phyloP scores from a whole-genome alignment of 2,888 invertebrate species.

The Chydorus sphaericus region DNA sequence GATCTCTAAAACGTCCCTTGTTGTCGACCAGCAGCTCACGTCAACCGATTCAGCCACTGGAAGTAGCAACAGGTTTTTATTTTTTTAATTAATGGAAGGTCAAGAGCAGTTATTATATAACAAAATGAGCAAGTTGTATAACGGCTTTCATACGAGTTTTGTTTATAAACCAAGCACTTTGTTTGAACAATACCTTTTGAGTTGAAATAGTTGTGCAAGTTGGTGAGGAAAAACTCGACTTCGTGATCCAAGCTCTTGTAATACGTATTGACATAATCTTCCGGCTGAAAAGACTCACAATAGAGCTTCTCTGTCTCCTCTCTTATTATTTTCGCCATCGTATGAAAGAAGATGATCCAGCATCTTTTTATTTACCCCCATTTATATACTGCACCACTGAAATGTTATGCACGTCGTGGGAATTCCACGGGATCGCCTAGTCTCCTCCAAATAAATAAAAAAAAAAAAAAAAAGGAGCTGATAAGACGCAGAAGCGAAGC shows the following conservation, averaged over 20 bases:
- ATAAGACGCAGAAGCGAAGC: too few relatives aligned
- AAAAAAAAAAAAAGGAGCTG: too few relatives aligned
- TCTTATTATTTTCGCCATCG: background rate
- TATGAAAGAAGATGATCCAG: too few relatives aligned
- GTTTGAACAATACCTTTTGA: slow-evolving; percentile 9
- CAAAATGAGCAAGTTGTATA: too few relatives aligned
- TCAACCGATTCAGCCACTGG: background rate
- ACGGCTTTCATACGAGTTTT: too few relatives aligned
- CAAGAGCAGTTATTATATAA: too few relatives aligned
- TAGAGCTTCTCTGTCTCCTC: slow-evolving; percentile 3
- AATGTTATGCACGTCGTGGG: too few relatives aligned
- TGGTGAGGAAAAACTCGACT: slow-evolving; percentile 14
- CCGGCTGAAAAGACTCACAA: slow-evolving; percentile 3
- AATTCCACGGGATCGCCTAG: too few relatives aligned
- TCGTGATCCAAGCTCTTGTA: slow-evolving; percentile 11
- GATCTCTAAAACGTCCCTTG: slow-evolving; percentile 9
- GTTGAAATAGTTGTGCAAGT: slow-evolving; percentile 13
- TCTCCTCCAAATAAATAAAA: too few relatives aligned
- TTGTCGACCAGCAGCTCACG: background rate
- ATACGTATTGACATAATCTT: slow-evolving; percentile 8
- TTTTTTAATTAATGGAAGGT: background rate
- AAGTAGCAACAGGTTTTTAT: background rate
- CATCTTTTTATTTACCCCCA: too few relatives aligned
- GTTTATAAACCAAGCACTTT: too few relatives aligned
- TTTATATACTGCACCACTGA: too few relatives aligned